Evolutionary conservation across 2,888 invertebrate genomes (phyloP), one percentile per base, ranked within the genome.

Genomic region (Trichogramma evanescens): DNA sequence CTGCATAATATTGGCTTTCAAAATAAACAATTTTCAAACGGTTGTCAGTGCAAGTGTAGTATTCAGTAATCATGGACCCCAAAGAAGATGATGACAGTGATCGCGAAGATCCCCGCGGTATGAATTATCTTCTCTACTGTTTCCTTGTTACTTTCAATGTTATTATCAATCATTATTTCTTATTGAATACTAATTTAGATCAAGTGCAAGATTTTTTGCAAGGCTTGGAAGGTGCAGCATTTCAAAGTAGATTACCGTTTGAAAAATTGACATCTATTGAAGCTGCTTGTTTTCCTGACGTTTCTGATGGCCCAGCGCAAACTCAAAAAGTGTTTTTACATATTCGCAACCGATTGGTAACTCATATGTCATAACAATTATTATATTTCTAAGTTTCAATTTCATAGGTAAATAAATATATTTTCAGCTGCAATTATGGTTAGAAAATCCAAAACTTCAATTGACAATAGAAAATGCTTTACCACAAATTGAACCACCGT

Each of bases 251-350:
- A 48, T 81, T 98, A 74, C 95, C 96, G 0, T 92, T 90, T 78
- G 95, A 95, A 75, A 95, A 95, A 78, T 86, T 97, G 86, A 95
- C 95, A 6, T 90, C 94, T 0, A 86, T 91, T 44, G 97, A 98
- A 82, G 93, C 93, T 0, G 91, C 92, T 54, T 92, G 92, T 74
- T 97, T 98, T 78, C 90, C 93, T 3, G 97, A 97, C 74, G 86
- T 97, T 38, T 88, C 91, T 56, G 88, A 89, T 64, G 87, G 91
- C 9, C 88, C 91, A 1, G 86, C 91, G 46, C 86, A 89, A 70
- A 88, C 90, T 0, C 89, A 91, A 67, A 89, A 93, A 77, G 88
- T 95, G 38, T 97, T 95, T 77, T 83, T 96, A 13, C 92, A 95
- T 75, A 88, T 96, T 65, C 85, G 97, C 63, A 97, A 97, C 76